Evolutionary conservation across 1,140 invertebrate genomes (phyloP).

Genomic region (Drosophila busckii): DNA sequence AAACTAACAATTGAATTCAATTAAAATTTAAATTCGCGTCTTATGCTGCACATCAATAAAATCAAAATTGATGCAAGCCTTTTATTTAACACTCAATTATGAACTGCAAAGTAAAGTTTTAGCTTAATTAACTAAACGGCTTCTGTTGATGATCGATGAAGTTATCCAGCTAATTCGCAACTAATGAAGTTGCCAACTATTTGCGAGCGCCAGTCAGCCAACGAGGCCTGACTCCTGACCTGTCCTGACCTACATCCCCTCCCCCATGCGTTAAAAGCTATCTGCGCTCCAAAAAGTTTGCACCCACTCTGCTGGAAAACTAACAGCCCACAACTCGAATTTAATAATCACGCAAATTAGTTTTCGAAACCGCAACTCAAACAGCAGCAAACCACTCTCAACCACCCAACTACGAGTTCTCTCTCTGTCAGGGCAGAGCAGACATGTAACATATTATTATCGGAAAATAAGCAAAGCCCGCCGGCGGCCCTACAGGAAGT

Average conservation of each 20-base stretch:
- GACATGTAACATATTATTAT: conserved; percentile 70
- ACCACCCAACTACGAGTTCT: conserved; percentile 22
- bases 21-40: too few relatives aligned
- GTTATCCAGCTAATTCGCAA: conserved; percentile 44
- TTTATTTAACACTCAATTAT: conserved; percentile 8
- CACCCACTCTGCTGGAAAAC: not conserved
- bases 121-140: conserved; percentile 32
- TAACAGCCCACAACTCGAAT: conserved; percentile 19
- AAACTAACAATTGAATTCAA: too few relatives aligned
- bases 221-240: not conserved
- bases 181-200: conserved; percentile 53
- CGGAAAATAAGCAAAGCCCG: conserved; percentile 44
- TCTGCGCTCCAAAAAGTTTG: conserved; percentile 26
- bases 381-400: conserved; percentile 27
- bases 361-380: conserved; percentile 68
- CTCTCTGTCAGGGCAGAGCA: conserved; percentile 10
- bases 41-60: too few relatives aligned
- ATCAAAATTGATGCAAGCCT: too few relatives aligned
- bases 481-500: conserved; percentile 51
- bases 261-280: conserved; percentile 17
- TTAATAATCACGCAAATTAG: conserved; percentile 76
- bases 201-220: not conserved
- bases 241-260: conserved; percentile 33
- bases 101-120: conserved; percentile 3
- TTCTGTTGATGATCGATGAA: conserved; percentile 35